Conservation (phyloP, 2,888 invertebrate genomes). For the Melanargia galathea region DNA sequence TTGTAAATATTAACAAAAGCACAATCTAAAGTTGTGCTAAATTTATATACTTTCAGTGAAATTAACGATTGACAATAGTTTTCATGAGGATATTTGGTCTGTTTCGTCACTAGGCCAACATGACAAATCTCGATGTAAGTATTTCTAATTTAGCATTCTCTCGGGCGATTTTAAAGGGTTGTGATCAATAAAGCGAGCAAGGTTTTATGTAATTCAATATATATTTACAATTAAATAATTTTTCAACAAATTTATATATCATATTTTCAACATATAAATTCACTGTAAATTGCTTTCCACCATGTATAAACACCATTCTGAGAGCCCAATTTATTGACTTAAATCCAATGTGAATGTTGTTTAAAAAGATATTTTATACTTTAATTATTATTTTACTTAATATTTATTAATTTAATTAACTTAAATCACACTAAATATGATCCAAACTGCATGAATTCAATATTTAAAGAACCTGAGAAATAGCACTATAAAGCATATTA, state of each 20-base stretch:
- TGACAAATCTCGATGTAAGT: constrained; percentile 69
- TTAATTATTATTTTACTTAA: too few species aligned
- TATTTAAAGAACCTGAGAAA: too few species aligned
- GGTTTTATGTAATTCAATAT: not conserved
- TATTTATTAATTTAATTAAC: too few species aligned
- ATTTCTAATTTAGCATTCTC: constrained; percentile 22
- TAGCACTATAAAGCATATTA: too few species aligned
- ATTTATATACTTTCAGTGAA: not conserved
- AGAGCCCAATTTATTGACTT: too few species aligned
- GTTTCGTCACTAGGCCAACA: constrained; percentile 40
- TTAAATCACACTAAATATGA: too few species aligned
- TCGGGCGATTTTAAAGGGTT: not conserved
- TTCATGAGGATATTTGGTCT: not conserved
- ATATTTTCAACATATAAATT: not conserved
- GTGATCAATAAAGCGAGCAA: not conserved
- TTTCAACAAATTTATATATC: not conserved
- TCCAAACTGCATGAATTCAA: too few species aligned
- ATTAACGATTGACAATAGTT: not conserved
- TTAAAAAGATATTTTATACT: too few species aligned
- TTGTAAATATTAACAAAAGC: constrained; percentile 1
- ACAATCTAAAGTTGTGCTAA: not conserved
- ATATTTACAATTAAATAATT: not conserved
- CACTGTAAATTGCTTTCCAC: not conserved
- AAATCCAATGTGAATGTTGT: too few species aligned
- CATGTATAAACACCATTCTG: too few species aligned